These are phyloP conservation scores for Laspeyria flexula DNA, from an alignment of 2,888 invertebrate genomes.

Conservation along the genomic window DNA sequence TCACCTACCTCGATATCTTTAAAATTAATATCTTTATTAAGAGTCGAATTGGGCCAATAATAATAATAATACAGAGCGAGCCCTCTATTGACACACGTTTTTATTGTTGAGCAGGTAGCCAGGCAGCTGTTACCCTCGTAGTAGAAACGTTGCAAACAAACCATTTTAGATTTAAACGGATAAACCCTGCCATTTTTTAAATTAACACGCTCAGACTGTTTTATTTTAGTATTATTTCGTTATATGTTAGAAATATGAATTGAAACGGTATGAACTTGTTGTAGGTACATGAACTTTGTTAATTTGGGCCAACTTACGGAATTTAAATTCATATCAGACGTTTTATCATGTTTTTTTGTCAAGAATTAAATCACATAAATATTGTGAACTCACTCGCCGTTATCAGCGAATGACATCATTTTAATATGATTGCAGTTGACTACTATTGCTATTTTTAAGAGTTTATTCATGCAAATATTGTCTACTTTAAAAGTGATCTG, in stretches of 20 bases:
- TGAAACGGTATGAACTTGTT: not conserved
- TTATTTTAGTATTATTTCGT: slow-evolving; percentile 16
- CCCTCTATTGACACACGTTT: slow-evolving; percentile 70
- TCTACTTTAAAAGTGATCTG: not conserved
- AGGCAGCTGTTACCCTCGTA: slow-evolving; percentile 71
- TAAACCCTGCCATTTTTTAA: slow-evolving; percentile 58
- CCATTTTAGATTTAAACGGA: slow-evolving; percentile 60
- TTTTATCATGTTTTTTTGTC: slow-evolving; percentile 14
- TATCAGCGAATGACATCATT: slow-evolving; percentile 40
- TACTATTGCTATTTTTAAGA: slow-evolving; percentile 17
- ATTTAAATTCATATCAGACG: not conserved
- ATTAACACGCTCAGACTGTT: slow-evolving; percentile 48
- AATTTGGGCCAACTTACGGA: no score
- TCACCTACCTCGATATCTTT: not conserved
- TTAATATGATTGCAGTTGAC: slow-evolving; percentile 27
- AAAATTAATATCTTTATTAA: slow-evolving; percentile 27
- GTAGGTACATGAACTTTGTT: not conserved
- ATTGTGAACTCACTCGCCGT: slow-evolving; percentile 14
- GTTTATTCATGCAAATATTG: slow-evolving; percentile 4
- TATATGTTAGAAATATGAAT: not conserved
- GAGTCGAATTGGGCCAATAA: slow-evolving; percentile 30
- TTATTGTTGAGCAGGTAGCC: slow-evolving; percentile 80
- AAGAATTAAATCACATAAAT: slow-evolving; percentile 9
- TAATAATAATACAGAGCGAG: slow-evolving; percentile 52
- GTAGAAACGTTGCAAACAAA: slow-evolving; percentile 66